phyloP scores from a whole-genome alignment of 2,797 vertebrate species.

The Chloroceryle amazona region DNA sequence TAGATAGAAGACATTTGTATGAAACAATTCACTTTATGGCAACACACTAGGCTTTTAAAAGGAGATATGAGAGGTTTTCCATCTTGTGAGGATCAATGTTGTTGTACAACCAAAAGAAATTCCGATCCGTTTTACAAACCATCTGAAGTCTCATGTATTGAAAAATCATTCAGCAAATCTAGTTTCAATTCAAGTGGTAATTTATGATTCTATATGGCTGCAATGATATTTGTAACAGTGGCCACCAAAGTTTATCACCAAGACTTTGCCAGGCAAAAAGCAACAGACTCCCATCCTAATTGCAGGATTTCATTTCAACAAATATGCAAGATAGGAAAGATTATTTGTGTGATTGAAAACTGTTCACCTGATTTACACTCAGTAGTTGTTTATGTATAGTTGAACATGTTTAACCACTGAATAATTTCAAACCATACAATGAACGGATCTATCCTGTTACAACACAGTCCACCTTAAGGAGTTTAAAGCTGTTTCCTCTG shows the following conservation, averaged over 20 bases:
- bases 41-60: conserved; percentile 17
- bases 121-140: conserved; percentile 25
- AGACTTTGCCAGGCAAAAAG: not conserved
- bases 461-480: not conserved
- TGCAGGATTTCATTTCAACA: not conserved
- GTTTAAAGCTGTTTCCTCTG: not conserved
- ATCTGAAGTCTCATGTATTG: not conserved
- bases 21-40: conserved; percentile 15
- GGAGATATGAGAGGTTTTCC: not conserved
- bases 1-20: not conserved
- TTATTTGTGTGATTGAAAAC: fast-evolving
- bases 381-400: not conserved
- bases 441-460: not conserved
- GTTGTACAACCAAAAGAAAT: conserved; percentile 12
- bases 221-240: not conserved
- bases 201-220: not conserved
- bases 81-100: conserved; percentile 8
- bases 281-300: not conserved
- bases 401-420: not conserved
- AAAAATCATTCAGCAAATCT: not conserved
- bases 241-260: not conserved
- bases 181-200: not conserved
- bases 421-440: not conserved
- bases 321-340: not conserved
- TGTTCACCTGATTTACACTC: not conserved